Conservation (phyloP, 2,797 vertebrate species). For the Glossophaga mutica region DNA sequence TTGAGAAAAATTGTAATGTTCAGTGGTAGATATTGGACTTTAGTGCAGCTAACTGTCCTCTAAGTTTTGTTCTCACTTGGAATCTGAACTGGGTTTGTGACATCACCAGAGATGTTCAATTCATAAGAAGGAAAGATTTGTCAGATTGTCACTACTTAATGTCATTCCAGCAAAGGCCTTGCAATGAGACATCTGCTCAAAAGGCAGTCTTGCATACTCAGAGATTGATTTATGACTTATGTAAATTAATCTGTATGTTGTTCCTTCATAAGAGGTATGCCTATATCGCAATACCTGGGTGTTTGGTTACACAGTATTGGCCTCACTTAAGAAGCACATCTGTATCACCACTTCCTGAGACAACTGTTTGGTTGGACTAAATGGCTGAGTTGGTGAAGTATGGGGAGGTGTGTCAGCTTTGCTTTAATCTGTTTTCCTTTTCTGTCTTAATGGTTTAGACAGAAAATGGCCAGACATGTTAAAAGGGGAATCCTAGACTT, state of each 20-base stretch:
- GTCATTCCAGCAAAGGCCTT: not conserved
- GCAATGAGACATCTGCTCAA: not conserved
- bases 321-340: not conserved
- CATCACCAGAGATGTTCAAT: not conserved
- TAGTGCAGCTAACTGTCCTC: not conserved
- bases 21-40: not conserved
- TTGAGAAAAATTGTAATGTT: not conserved
- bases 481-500: not conserved
- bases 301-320: not conserved
- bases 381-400: not conserved
- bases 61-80: not conserved
- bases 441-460: not conserved
- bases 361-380: not conserved
- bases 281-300: not conserved
- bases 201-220: not conserved
- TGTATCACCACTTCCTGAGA: not conserved
- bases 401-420: not conserved
- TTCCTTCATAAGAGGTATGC: not conserved
- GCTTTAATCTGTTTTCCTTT: not conserved
- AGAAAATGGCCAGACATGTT: not conserved
- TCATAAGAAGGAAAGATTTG: not conserved
- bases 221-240: not conserved
- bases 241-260: not conserved
- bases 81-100: not conserved
- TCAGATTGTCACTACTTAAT: not conserved